Evolutionary conservation across 2,888 invertebrate genomes (phyloP), one percentile per base, ranked within the genome.

Genomic region (Pollenia angustigena): DNA sequence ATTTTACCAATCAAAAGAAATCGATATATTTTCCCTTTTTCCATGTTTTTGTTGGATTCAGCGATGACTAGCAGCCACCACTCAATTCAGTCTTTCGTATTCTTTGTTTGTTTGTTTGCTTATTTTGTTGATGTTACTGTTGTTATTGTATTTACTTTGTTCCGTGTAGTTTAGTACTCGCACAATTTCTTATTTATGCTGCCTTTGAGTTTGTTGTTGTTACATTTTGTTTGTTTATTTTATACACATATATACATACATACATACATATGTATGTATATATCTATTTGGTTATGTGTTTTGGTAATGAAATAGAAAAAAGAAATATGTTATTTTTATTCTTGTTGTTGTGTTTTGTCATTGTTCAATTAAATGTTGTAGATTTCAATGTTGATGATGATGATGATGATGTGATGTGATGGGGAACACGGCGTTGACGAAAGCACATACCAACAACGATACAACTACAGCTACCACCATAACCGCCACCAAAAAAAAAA

Each of bases 1-100:
- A 80, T 82, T 82, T 82, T 82, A 58, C 82, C 85, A 86, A 82
- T 86, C 69, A 75, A 85, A 54, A 64, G 46, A 79, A 82, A 86
- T 82, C 75, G 56, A 82, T 79, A 68, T 54, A 64, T 82, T 75
- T 78, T 74, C 16, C 11, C 32, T 46, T 14, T 48, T 42, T 54
- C 42, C 40, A 14, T 32, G 32, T 23, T 23, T 23, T 23, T 23
- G 23, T 23, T 23, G 2, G 32, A 58, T 40, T 54, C 32, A 58
- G n/a, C 46, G 14, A 46, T 68, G 18, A 46, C 46, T 74, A 48
- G 46, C 74, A 52, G 46, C 54, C 72, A 48, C 56, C 52, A 66
- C 42, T 10, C 32, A 44, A 52, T 11, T 75, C 40, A 79, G 32
- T 18, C 18, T 58, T 48, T 64, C 40, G 44, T 46, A 16, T 44